phyloP scores from a whole-genome alignment of 2,888 invertebrate species.

The Caenorhabditis plicata region DNA sequence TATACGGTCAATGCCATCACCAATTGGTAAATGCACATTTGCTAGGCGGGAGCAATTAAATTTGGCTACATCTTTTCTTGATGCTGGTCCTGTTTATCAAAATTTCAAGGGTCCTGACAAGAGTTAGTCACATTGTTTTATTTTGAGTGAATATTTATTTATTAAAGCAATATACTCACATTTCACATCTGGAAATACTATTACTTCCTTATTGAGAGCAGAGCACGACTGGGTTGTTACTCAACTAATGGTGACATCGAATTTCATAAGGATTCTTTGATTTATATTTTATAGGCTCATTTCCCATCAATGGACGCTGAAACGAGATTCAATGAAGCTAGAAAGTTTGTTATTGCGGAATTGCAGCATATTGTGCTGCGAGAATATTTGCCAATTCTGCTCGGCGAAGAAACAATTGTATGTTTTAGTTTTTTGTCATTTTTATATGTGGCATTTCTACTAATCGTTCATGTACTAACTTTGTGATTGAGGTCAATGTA shows the following conservation, averaged over 20 bases:
- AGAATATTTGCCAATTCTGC: constrained; percentile 51
- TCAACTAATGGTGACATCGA: constrained; percentile 3
- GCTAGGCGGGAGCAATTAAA: constrained; percentile 31
- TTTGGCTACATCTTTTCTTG: constrained; percentile 29
- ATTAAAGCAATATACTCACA: neutral
- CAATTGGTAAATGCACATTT: constrained; percentile 10
- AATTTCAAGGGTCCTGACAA: constrained; percentile 9
- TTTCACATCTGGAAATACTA: neutral
- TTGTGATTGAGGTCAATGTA: no score
- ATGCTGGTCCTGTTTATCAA: constrained; percentile 32
- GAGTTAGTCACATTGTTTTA: constrained; percentile 1
- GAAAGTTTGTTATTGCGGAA: constrained; percentile 67
- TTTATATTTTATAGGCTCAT: neutral
- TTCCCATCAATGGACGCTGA: constrained; percentile 26
- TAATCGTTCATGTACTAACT: neutral
- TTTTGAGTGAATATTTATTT: no score
- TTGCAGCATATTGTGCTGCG: constrained; percentile 71
- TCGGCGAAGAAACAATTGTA: constrained; percentile 33
- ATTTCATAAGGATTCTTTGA: neutral
- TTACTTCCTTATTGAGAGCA: constrained; percentile 4
- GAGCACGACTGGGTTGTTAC: constrained; percentile 24
- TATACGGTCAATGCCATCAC: constrained; percentile 20
- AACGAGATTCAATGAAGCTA: constrained; percentile 64
- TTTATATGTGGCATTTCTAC: neutral
- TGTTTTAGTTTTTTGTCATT: no score